Evolutionary conservation across 2,888 invertebrate species (phyloP).

Genomic region (Esperia sulphurella): DNA sequence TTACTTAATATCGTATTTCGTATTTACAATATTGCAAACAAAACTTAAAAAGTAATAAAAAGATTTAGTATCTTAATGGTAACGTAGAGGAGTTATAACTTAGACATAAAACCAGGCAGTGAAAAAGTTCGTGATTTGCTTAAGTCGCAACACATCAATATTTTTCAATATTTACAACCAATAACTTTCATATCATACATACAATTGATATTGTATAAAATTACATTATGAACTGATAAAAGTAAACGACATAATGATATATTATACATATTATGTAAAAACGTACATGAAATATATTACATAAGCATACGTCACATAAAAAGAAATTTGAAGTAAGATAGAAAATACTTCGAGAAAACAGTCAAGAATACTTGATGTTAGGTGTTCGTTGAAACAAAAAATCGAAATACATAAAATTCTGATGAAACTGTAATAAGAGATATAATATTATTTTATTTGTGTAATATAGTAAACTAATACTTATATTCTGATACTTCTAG

Average conservation of each 20-base stretch:
- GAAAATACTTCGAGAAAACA: too few species aligned
- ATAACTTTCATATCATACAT: not conserved
- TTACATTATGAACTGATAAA: not conserved
- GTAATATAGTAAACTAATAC: too few species aligned
- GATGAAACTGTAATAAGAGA: too few species aligned
- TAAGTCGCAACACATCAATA: not conserved
- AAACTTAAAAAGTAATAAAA: not conserved
- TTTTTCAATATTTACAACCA: not conserved
- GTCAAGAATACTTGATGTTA: too few species aligned
- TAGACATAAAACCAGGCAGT: not conserved
- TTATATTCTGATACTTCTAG: too few species aligned
- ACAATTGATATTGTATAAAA: not conserved
- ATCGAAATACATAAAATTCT: too few species aligned
- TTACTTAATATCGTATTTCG: not conserved
- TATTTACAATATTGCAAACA: slow-evolving; percentile 1
- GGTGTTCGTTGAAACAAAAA: too few species aligned
- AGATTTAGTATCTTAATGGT: slow-evolving; percentile 2
- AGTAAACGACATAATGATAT: not conserved
- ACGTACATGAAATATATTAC: too few species aligned
- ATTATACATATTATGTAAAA: not conserved
- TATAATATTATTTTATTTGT: too few species aligned
- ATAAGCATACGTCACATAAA: too few species aligned
- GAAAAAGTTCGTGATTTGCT: not conserved
- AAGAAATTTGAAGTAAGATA: too few species aligned
- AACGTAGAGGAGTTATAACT: not conserved